A percentile compares a stretch with the other conserved stretches of the same genome.
Evolutionary conservation across 2,797 vertebrate genomes (phyloP).

Genomic region (Bradypodion pumilum): DNA sequence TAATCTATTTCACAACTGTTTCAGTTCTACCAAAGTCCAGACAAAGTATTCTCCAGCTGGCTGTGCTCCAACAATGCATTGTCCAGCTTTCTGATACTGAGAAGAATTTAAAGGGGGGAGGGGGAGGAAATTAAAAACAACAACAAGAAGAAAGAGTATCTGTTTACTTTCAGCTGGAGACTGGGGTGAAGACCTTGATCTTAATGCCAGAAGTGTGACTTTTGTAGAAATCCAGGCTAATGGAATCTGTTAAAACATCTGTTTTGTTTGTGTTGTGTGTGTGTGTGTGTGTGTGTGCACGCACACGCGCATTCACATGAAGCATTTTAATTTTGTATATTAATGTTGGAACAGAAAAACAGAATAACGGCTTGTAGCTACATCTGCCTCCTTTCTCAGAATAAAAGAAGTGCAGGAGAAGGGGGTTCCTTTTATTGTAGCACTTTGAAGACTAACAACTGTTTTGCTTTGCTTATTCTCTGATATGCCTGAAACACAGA

Average conservation of each 20-base stretch:
- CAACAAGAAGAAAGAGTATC: constrained; percentile 27
- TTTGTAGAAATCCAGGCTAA: constrained; percentile 30
- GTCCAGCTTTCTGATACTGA: constrained; percentile 47
- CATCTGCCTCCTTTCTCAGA: background rate
- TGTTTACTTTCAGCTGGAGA: constrained; percentile 46
- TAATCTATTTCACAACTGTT: constrained; percentile 47
- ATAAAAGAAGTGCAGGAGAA: too few species aligned
- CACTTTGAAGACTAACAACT: too few species aligned
- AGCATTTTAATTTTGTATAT: background rate
- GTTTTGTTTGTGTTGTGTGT: constrained; percentile 6
- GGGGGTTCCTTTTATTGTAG: too few species aligned
- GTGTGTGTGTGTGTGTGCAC: background rate
- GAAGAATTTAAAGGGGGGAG: constrained; percentile 32
- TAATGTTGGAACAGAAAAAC: constrained; percentile 38
- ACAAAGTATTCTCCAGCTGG: constrained; percentile 26
- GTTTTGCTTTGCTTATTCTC: too few species aligned
- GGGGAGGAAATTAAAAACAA: background rate
- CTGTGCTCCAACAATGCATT: background rate
- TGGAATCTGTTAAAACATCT: constrained; percentile 20
- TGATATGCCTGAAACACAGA: too few species aligned
- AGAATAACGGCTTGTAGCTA: background rate
- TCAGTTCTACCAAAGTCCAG: constrained; percentile 27
- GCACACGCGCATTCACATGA: too few species aligned
- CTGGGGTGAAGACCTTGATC: constrained; percentile 33
- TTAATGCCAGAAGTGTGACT: constrained; percentile 20